Percentiles rank a stretch among this genome's conserved stretches.
These are phyloP conservation scores for Elachura formosa DNA, from an alignment of 2,113 vertebrate genomes.

Conservation along the genomic window DNA sequence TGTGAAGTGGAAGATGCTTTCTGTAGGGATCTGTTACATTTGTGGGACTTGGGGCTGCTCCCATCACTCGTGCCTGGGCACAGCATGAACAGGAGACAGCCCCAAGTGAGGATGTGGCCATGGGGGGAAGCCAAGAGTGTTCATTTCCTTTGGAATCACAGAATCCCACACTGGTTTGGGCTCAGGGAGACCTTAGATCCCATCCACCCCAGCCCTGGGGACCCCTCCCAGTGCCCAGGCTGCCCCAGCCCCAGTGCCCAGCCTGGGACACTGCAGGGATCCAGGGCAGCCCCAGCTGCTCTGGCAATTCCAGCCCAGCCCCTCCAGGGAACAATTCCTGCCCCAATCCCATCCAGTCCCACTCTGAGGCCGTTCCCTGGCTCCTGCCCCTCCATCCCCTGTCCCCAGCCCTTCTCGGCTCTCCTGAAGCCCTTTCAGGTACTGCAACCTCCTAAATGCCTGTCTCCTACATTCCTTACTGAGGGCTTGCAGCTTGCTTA, in stretches of 20 bases:
- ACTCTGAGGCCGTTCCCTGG: too few species aligned
- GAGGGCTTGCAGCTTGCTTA: background rate
- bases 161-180: background rate
- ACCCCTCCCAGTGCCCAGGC: background rate
- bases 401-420: too few species aligned
- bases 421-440: background rate
- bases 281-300: background rate
- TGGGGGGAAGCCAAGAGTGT: background rate
- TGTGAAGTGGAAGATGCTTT: background rate
- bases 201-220: background rate
- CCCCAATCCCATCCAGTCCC: too few species aligned
- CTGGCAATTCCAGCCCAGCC: background rate
- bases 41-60: background rate
- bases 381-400: too few species aligned
- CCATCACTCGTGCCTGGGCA: background rate
- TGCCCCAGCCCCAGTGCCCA: background rate
- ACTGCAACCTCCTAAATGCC: background rate
- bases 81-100: background rate
- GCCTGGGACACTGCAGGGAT: background rate
- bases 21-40: background rate
- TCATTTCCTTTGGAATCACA: background rate
- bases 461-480: background rate
- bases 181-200: rapidly evolving
- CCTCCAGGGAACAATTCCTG: background rate
- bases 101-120: background rate